Percentiles rank a stretch among this genome's conserved stretches.
Conservation (phyloP, 35 echinoderm and acorn worm species). For the Anneissia japonica region DNA sequence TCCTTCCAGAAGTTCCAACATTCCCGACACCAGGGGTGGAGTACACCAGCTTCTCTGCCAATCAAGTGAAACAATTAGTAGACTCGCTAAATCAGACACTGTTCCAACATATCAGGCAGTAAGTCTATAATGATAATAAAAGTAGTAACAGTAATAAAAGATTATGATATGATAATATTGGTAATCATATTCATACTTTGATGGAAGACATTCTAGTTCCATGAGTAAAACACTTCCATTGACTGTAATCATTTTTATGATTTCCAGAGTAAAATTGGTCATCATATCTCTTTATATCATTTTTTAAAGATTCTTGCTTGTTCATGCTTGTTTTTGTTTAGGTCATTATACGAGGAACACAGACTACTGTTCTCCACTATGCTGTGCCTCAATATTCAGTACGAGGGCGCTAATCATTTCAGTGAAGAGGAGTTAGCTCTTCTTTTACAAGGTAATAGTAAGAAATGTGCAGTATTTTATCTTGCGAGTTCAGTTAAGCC, state of each 20-base stretch:
- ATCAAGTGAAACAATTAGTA: slow-evolving; percentile 91
- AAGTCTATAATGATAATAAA: no score
- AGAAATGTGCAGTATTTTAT: no score
- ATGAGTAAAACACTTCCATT: no score
- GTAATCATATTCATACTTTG: no score
- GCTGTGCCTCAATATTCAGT: slow-evolving; percentile 92
- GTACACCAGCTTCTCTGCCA: slow-evolving; percentile 90
- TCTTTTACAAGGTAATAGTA: slow-evolving; percentile 83
- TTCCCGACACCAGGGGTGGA: slow-evolving; percentile 71
- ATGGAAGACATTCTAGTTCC: no score
- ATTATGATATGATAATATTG: no score
- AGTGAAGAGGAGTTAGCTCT: slow-evolving; percentile 92
- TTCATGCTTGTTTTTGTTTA: slow-evolving; percentile 7
- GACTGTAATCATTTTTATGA: no score
- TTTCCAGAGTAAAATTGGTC: no score
- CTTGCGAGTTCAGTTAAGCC: no score
- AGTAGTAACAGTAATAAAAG: no score
- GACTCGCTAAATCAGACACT: slow-evolving; percentile 90
- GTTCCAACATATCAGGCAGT: slow-evolving; percentile 97
- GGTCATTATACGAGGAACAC: slow-evolving; percentile 88
- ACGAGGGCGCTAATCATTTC: slow-evolving; percentile 67
- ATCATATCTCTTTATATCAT: no score
- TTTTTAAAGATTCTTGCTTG: no score
- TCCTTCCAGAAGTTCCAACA: slow-evolving; percentile 46
- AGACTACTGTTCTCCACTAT: slow-evolving; percentile 83